Evolutionary conservation across 1,140 invertebrate species (phyloP).

Genomic region (Drosophila bipectinata): DNA sequence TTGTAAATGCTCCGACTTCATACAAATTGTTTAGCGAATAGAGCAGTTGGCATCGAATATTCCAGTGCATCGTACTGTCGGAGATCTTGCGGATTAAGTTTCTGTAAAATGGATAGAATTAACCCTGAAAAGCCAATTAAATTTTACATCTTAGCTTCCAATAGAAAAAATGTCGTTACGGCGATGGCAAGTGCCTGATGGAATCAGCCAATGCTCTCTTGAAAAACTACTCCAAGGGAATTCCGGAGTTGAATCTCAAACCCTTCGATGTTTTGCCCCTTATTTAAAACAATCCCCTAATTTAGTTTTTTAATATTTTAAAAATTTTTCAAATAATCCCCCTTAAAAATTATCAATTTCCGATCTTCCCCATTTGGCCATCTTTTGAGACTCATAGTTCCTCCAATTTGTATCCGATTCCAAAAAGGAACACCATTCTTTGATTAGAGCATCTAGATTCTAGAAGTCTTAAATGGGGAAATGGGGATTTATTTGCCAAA

Average conservation of each 20-base stretch:
- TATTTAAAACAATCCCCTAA: no score
- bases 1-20: conserved; percentile 18
- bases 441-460: no score
- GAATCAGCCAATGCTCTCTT: conserved; percentile 51
- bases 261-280: conserved; percentile 53
- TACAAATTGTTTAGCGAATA: conserved; percentile 8
- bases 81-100: conserved; percentile 9
- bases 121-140: not conserved
- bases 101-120: conserved; percentile 32
- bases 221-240: conserved; percentile 49
- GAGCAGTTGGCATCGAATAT: conserved; percentile 12
- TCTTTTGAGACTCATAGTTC: no score
- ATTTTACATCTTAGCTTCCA: conserved; percentile 23
- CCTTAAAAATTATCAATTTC: no score
- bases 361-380: no score
- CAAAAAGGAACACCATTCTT: no score
- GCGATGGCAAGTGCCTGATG: conserved; percentile 49
- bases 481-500: no score
- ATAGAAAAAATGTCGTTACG: conserved; percentile 55
- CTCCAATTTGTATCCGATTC: no score
- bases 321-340: no score
- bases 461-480: no score
- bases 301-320: no score
- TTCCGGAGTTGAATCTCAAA: conserved; percentile 51
- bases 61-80: conserved; percentile 37